Conservation (phyloP, 1,140 invertebrate species). For the Eumaeus atala region DNA sequence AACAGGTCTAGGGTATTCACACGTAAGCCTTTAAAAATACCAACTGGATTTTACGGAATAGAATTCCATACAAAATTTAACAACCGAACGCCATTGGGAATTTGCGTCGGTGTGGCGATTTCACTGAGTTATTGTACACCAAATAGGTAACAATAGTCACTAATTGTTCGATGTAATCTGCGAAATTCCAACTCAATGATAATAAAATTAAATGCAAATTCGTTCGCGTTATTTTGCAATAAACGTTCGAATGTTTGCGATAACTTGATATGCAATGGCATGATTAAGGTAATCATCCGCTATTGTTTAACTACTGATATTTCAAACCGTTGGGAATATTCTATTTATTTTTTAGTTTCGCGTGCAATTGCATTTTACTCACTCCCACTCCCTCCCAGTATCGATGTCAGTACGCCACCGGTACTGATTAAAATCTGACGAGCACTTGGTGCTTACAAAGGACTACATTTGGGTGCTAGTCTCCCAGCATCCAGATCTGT, state of each 20-base stretch:
- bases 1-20: neutral
- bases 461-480: too few relatives aligned
- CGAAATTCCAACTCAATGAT: neutral
- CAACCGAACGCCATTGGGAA: neutral
- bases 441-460: too few relatives aligned
- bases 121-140: neutral
- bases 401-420: too few relatives aligned
- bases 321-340: neutral
- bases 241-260: neutral
- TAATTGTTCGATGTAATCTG: slow-evolving; percentile 6
- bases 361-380: too few relatives aligned
- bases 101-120: neutral
- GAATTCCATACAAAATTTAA: neutral
- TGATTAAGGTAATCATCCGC: neutral
- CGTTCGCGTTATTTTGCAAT: neutral
- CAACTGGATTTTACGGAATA: neutral
- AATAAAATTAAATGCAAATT: slow-evolving; percentile 8
- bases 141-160: slow-evolving; percentile 5
- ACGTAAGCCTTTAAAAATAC: neutral
- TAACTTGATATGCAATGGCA: neutral
- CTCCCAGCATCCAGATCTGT: too few relatives aligned
- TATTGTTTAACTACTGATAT: neutral
- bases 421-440: too few relatives aligned
- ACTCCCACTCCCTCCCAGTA: too few relatives aligned
- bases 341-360: too few relatives aligned